A percentile compares a stretch with the other conserved stretches of the same genome.
These are phyloP conservation scores for Pentalonia nigronervosa DNA, from an alignment of 1,140 invertebrate species.

Conservation along the genomic window DNA sequence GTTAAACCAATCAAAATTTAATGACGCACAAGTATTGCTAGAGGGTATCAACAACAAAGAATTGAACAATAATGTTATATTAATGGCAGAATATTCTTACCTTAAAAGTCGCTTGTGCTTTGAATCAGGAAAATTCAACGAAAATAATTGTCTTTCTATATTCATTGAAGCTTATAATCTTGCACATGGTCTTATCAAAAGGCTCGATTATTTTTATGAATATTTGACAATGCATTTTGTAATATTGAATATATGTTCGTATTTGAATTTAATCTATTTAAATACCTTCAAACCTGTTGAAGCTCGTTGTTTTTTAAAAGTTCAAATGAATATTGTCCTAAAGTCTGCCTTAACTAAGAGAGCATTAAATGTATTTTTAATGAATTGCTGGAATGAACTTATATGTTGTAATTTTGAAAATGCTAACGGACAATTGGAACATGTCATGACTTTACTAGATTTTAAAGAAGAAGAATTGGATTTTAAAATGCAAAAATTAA, in stretches of 20 bases:
- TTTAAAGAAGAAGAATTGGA: constrained; percentile 48
- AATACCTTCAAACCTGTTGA: constrained; percentile 48
- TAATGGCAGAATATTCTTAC: constrained; percentile 46
- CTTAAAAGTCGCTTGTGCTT: constrained; percentile 42
- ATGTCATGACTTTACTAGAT: constrained; percentile 42
- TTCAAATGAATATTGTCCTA: constrained; percentile 53
- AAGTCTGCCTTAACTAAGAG: constrained; percentile 50
- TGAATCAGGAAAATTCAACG: constrained; percentile 42
- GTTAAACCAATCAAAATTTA: constrained; percentile 38
- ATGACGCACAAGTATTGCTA: constrained; percentile 34
- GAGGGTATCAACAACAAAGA: not conserved
- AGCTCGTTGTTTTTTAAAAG: constrained; percentile 51
- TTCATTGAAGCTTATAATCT: constrained; percentile 43
- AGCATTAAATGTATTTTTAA: constrained; percentile 54
- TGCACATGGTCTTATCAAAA: constrained; percentile 44
- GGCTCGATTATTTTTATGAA: constrained; percentile 40
- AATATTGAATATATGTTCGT: constrained; percentile 42
- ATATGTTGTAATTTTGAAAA: constrained; percentile 53
- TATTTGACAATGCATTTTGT: constrained; percentile 46
- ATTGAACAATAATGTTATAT: constrained; percentile 26
- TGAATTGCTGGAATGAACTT: constrained; percentile 49
- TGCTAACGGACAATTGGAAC: constrained; percentile 32
- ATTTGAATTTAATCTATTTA: constrained; percentile 55
- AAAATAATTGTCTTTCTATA: not conserved
- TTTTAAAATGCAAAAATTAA: constrained; percentile 51